These are phyloP conservation scores for Drosophila ironensis DNA, from an alignment of 1,140 invertebrate genomes.

Conservation along the genomic window DNA sequence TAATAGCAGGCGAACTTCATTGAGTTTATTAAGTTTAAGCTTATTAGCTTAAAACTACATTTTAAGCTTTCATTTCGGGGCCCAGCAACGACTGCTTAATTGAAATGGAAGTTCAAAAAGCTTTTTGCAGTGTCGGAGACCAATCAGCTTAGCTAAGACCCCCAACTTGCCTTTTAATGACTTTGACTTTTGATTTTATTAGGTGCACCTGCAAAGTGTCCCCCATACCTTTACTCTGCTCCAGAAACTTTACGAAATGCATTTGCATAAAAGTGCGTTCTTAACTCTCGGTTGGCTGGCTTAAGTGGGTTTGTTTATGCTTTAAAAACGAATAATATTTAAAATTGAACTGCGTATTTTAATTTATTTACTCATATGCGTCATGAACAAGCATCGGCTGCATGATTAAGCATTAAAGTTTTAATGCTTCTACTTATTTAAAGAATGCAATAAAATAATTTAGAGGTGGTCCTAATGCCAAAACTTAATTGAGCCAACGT, in stretches of 20 bases:
- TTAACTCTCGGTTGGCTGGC: constrained; percentile 36
- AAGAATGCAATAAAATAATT: no score
- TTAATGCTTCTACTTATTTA: no score
- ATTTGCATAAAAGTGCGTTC: constrained; percentile 57
- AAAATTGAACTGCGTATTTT: no score
- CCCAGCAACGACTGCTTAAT: constrained; percentile 19
- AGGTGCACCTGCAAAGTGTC: constrained; percentile 49
- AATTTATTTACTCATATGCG: no score
- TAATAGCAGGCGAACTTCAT: constrained; percentile 40
- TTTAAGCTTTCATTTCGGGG: constrained; percentile 21
- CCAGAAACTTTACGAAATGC: constrained; percentile 45
- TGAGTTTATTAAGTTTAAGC: no score
- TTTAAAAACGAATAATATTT: constrained; percentile 55
- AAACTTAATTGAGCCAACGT: no score
- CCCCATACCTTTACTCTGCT: constrained; percentile 13
- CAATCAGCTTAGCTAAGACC: constrained; percentile 46
- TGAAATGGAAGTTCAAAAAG: constrained; percentile 49
- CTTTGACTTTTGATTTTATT: constrained; percentile 71
- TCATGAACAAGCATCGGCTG: no score
- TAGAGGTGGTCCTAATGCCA: no score
- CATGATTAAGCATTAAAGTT: no score
- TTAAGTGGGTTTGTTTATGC: no score
- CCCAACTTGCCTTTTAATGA: constrained; percentile 68
- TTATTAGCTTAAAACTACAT: constrained; percentile 39
- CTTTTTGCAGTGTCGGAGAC: constrained; percentile 46